Evolutionary conservation across 2,797 vertebrate genomes (phyloP), one percentile per base, ranked within the genome.

Genomic region (Coranthus polyacanthus): DNA sequence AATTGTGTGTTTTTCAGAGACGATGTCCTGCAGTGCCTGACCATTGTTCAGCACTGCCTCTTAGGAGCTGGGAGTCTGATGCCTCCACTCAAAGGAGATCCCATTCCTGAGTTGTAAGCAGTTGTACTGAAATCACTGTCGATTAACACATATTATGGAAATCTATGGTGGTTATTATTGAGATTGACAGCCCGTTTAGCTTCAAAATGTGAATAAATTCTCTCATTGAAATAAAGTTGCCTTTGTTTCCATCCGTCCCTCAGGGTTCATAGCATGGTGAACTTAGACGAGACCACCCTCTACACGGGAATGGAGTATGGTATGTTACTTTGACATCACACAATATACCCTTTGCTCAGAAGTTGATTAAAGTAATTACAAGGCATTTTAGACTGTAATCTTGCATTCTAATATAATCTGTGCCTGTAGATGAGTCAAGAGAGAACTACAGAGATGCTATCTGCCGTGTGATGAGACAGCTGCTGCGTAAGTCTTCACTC

Each of bases 31-130:
- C 96, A 98, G 87, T 95, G 96, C 87, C 94, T 99, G 81, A 94
- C 96, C 51, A 96, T 99, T 17, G 90, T 99, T 56, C 97, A 98
- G 81, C 97, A 97, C 89, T 99, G 98, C 88, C 92, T 99, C 65
- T 94, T 98, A 64, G 98, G 98, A 83, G 97, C 97, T 32, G 97
- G 97, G 44, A 94, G 95, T 78, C 78, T 98, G 83, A 92, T 99
- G 82, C 96, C 96, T 62, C 94, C 96, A 7, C 85, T 99, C 63
- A 93, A 94, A 91, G 97, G 98, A 93, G 95, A 98, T 58, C 93
- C 92, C 22, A 92, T 99, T 46, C 84, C 95, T 80, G 94, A 95
- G 45, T 91, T 98, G 98, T 99, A 86, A 97, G 97, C 92, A 79
- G 20, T 43, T 68, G 1, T 13, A 54, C 29, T 62, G 6, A 26